Conservation (phyloP, 1,140 invertebrate species). For the Drosophila ironensis region DNA sequence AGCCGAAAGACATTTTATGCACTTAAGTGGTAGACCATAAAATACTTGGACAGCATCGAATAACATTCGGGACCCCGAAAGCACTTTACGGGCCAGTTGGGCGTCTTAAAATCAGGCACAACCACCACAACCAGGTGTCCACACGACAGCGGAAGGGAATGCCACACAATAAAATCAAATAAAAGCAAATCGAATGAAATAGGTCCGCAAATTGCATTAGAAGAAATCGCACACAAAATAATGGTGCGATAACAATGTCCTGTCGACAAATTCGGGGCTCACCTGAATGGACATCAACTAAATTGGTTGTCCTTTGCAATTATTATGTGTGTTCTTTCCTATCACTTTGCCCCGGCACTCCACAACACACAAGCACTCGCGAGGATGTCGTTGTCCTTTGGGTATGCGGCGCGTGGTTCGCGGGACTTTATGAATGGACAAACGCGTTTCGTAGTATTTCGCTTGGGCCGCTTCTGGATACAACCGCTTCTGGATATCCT, state of each 20-base stretch:
- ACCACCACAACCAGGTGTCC: constrained; percentile 26
- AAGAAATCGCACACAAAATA: constrained; percentile 41
- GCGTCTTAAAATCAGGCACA: constrained; percentile 16
- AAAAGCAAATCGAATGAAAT: constrained; percentile 73
- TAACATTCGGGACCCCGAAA: constrained; percentile 25
- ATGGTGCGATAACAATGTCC: constrained; percentile 63
- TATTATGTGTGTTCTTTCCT: constrained; percentile 61
- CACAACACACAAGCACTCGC: constrained; percentile 7
- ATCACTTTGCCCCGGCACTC: constrained; percentile 20
- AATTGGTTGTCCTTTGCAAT: constrained; percentile 71
- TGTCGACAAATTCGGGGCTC: constrained; percentile 63
- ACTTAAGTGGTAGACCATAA: constrained; percentile 68
- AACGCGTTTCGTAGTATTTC: not conserved
- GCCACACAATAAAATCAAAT: constrained; percentile 28
- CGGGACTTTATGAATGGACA: constrained; percentile 53
- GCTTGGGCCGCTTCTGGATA: not conserved
- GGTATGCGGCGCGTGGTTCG: constrained; percentile 29
- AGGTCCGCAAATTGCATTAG: constrained; percentile 68
- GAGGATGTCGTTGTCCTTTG: constrained; percentile 60
- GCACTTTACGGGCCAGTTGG: constrained; percentile 63
- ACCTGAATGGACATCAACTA: constrained; percentile 66
- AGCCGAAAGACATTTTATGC: constrained; percentile 48
- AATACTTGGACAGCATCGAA: constrained; percentile 56
- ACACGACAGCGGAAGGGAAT: too few relatives aligned
- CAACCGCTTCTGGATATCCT: not conserved